These are phyloP conservation scores for Bombus vancouverensis DNA, from an alignment of 1,140 invertebrate genomes.

Conservation along the genomic window DNA sequence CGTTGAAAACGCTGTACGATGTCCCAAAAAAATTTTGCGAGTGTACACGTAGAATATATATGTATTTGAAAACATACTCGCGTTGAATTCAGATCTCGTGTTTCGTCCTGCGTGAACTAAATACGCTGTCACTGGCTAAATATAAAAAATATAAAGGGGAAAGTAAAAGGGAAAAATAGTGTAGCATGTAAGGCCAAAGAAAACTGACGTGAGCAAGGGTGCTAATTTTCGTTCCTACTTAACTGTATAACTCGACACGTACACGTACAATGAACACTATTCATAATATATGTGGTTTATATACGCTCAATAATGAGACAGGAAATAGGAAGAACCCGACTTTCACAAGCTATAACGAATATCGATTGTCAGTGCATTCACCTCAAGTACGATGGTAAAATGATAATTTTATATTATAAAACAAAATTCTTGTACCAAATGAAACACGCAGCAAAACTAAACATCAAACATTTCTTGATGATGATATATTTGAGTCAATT, in stretches of 20 bases:
- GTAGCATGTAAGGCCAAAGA: not conserved
- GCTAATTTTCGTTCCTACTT: slow-evolving; percentile 20
- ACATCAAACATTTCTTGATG: too few species aligned
- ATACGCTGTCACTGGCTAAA: not conserved
- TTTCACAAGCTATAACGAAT: slow-evolving; percentile 38
- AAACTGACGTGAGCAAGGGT: slow-evolving; percentile 6
- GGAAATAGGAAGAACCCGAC: slow-evolving; percentile 28
- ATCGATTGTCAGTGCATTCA: slow-evolving; percentile 48
- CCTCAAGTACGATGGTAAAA: slow-evolving; percentile 5
- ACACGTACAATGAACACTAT: slow-evolving; percentile 1
- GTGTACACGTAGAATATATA: not conserved
- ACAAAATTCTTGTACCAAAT: slow-evolving; percentile 28
- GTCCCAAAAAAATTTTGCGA: not conserved
- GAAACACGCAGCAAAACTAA: not conserved
- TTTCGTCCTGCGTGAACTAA: not conserved
- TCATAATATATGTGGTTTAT: slow-evolving; percentile 57
- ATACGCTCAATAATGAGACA: slow-evolving; percentile 41
- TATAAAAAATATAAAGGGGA: not conserved
- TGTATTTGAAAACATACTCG: not conserved
- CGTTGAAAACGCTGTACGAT: not conserved
- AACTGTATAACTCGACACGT: slow-evolving; percentile 30
- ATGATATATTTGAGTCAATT: too few species aligned
- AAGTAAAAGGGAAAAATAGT: not conserved
- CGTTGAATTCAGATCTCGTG: not conserved
- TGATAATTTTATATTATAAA: not conserved